Conservation (phyloP, 2,113 vertebrate species). For the Physeter macrocephalus region DNA sequence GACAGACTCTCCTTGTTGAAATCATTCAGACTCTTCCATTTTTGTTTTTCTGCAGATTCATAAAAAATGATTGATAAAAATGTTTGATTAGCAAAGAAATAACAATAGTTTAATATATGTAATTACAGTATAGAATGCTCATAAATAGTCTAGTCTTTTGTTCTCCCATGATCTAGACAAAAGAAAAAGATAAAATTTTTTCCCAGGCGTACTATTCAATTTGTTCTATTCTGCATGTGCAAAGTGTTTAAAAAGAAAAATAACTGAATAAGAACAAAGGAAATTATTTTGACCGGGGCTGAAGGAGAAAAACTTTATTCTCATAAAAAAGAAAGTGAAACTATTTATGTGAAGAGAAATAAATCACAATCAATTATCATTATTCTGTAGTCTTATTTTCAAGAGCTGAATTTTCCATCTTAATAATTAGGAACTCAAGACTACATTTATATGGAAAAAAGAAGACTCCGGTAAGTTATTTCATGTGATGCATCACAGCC, state of each 20-base stretch:
- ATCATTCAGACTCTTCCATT: not conserved
- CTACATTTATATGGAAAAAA: not conserved
- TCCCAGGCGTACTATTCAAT: not conserved
- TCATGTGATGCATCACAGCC: not conserved
- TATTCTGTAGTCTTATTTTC: not conserved
- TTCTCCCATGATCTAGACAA: not conserved
- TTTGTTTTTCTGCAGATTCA: not conserved
- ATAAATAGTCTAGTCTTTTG: not conserved
- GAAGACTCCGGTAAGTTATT: not conserved
- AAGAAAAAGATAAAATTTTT: not conserved
- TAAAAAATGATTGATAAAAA: not conserved
- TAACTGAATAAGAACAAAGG: slow-evolving; percentile 27
- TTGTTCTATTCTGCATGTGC: not conserved
- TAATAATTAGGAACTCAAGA: not conserved
- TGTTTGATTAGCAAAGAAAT: not conserved
- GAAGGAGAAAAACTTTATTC: not conserved
- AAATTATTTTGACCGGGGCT: not conserved
- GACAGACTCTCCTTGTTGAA: not conserved
- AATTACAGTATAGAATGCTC: not conserved
- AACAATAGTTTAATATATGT: not conserved
- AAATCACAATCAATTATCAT: not conserved
- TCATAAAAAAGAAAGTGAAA: not conserved
- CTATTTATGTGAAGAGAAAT: not conserved
- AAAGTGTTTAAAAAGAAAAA: not conserved
- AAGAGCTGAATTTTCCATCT: not conserved